Evolutionary conservation across 2,888 invertebrate species (phyloP), one percentile per base, ranked within the genome.

Genomic region (Axea sp.): DNA sequence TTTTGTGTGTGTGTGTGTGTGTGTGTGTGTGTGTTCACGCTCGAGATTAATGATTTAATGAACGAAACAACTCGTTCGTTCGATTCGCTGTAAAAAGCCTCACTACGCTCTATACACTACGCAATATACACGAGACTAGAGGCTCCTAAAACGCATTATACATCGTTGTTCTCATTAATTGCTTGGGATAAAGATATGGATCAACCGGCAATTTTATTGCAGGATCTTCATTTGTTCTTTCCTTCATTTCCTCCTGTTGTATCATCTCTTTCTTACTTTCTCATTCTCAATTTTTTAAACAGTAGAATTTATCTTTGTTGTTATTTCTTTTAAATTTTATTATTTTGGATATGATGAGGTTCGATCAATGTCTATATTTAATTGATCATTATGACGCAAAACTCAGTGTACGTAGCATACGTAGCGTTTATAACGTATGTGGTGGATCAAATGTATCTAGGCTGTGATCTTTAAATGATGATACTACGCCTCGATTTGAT

Each of bases 121-220:
- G 80, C 78, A 84, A 82, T 83, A 81, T 83, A 83, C 83, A 84
- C 76, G 81, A 80, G 80, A 81, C 77, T 73, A 77, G 68, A 76
- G 77, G 77, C 74, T 78, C 69, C 69, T 73, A 81, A 82, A 79
- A 77, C 77, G 80, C 77, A 79, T 75, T 83, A 86, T 82, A 86
- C 82, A 86, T 87, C 86, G 86, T 87, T 86, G 85, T 85, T 83
- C 79, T 80, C 71, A 79, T 77, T 72, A 81, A 86, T 85, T 87
- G 86, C 83, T 86, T 85, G 64, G 86, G 80, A 81, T 84, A 80
- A 86, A 85, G 87, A 87, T 87, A 87, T 87, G 87, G 83, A 86
- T 87, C 82, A 83, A 83, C 82, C 69, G 53, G 64, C 75, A 69
- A 67, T 69, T 67, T 39, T 15, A 67, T 74, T 76, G 67, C 68